Conservation (phyloP, 2,113 vertebrate species). For the Terrapene triunguis region DNA sequence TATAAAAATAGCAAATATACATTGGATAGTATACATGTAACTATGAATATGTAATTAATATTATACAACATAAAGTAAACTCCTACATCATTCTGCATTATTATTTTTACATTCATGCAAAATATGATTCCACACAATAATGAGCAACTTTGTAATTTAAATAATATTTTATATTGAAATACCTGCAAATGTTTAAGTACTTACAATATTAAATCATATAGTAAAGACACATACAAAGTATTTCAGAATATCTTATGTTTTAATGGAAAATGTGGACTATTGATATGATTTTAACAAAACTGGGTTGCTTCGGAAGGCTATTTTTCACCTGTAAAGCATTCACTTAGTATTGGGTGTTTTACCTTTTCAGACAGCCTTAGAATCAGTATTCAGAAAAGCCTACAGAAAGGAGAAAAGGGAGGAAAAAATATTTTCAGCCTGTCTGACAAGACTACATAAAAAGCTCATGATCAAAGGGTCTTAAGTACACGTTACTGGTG, state of each 20-base stretch:
- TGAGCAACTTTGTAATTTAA: background rate
- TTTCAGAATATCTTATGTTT: constrained; percentile 2
- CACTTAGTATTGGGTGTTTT: background rate
- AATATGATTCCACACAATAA: constrained; percentile 12
- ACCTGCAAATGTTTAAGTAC: background rate
- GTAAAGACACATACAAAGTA: background rate
- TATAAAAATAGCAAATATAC: constrained; percentile 9
- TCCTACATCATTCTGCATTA: background rate
- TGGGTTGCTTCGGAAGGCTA: constrained; percentile 12
- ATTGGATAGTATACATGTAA: background rate
- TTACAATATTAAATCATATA: background rate
- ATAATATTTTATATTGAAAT: background rate
- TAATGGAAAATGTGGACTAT: constrained; percentile 12
- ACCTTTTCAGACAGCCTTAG: constrained; percentile 59
- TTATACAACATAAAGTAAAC: background rate
- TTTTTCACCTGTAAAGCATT: constrained; percentile 62
- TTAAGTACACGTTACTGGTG: constrained; percentile 85
- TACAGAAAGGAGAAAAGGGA: constrained; percentile 63
- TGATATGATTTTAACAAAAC: constrained; percentile 2
- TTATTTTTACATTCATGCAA: constrained; percentile 9
- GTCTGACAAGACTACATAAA: constrained; percentile 82
- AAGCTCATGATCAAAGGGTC: constrained; percentile 81
- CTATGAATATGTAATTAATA: background rate
- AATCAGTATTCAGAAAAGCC: constrained; percentile 74
- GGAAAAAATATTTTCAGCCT: constrained; percentile 83